Evolutionary conservation across 2,888 invertebrate genomes (phyloP), one percentile per base, ranked within the genome.

Genomic region (Drosophila histrio): DNA sequence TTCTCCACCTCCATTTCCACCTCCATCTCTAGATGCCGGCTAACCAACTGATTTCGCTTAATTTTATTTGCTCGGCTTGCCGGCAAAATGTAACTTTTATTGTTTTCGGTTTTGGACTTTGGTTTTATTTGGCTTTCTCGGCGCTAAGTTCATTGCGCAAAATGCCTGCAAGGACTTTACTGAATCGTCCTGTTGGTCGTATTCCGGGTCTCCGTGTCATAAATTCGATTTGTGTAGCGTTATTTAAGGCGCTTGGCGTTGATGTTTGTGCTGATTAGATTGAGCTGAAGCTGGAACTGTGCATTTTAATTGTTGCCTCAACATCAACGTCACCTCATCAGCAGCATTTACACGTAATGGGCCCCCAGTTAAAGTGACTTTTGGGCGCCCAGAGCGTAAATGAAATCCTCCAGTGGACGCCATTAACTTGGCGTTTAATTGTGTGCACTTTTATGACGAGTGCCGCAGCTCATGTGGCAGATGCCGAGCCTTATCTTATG

Each of bases 291-390:
- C 68, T 39, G 39, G 64, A 26, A 28, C 52, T 66, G 47, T 63
- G 71, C 64, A 61, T 78, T 87, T 84, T 84, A 84, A 84, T 84
- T 84, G 83, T 67, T 75, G 67, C 44, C 68, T 63, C 65, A 63
- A 71, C 79, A 75, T 87, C 85, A 84, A 70, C 84, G 71, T 80
- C 87, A 85, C 85, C 87, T 85, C 85, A 85, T 85, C 87, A 87
- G 85, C 87, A 73, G 86, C 86, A 85, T 85, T 85, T 85, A 87
- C 87, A 87, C 87, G 75, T 85, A 85, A 85, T 87, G 85, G 85
- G 24, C 66, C 58, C 66, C 87, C 49, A 22, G 78, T 85, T 82
- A 85, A 82, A 82, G 59, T 67, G 83, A 75, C 84, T 80, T 87
- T 80, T 69, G 77, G 60, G 39, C 28, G 39, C 44, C 30, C 50